phyloP scores from a whole-genome alignment of 2,113 vertebrate species.

The Talpa occidentalis region DNA sequence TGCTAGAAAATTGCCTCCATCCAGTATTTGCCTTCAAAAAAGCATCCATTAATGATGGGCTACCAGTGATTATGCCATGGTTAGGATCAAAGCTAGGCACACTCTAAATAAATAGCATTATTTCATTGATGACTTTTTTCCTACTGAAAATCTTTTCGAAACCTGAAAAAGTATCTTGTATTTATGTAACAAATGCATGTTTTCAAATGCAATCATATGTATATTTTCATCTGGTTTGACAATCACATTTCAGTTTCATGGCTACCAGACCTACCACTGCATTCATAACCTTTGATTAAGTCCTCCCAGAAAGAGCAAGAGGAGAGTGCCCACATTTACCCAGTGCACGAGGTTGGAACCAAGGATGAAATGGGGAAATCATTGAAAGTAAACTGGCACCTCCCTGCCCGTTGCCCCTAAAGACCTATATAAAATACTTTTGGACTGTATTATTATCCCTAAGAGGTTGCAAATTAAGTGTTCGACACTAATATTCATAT shows the following conservation, averaged over 20 bases:
- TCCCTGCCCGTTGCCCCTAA: background rate
- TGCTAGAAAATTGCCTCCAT: background rate
- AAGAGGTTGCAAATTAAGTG: background rate
- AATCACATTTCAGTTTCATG: background rate
- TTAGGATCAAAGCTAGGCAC: background rate
- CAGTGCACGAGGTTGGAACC: background rate
- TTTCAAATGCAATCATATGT: background rate
- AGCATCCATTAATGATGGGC: background rate
- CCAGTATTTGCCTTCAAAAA: background rate
- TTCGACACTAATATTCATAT: background rate
- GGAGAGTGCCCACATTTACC: background rate
- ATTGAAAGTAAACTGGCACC: background rate
- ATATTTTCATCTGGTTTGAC: constrained; percentile 29
- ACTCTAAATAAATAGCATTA: background rate
- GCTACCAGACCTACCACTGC: background rate
- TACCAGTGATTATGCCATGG: background rate
- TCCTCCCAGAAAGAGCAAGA: background rate
- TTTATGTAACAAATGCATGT: background rate
- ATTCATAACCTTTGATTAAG: background rate
- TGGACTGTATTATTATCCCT: background rate
- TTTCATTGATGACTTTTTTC: background rate
- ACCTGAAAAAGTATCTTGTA: background rate
- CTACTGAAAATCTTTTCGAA: background rate
- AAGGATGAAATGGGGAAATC: background rate
- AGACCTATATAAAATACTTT: background rate